Evolutionary conservation across 2,113 vertebrate species (phyloP), one percentile per base, ranked within the genome.

Genomic region (Lucifuga dentata): DNA sequence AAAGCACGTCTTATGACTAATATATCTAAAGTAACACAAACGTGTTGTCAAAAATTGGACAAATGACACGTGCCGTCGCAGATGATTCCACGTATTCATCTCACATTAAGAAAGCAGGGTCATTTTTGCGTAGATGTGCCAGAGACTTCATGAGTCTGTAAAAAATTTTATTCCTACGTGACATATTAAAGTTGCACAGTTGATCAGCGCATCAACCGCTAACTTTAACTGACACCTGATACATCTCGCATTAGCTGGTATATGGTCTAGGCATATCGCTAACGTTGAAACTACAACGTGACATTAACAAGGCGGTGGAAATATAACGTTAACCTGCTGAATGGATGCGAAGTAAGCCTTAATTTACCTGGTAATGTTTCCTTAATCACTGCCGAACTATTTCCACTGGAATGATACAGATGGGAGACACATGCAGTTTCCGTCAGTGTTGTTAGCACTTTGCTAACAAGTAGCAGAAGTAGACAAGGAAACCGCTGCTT

Each of bases 401-500:
- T 36, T 61, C n/a, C 63, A 19, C 24, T 67, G 38, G 15, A 43
- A 65, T 59, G 72, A 63, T 76, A 81, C 69, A 35, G 40, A 5
- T 2, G 2, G 17, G 1, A 16, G 50, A 69, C 67, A 50, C 83
- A 68, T 85, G 86, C 11, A 36, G 48, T 41, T 35, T 57, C 70
- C 49, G 62, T 77, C 75, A 76, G 21, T 78, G 76, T 83, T 78
- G 72, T 89, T 87, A 90, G 83, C 89, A 75, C 60, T 70, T 15
- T 4, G 85, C 83, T 88, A 83, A 78, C 59, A 20, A 13, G 35
- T 35, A 64, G 48, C 64, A 49, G 24, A 8, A 64, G 38, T 61
- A 17, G 15, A 12, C 11, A 40, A 17, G 40, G 48, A 49, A 12
- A 9, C 13, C 8, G 21, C 40, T 4, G 38, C 24, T 55, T 24